A percentile compares a stretch with the other conserved stretches of the same genome.
These are phyloP conservation scores for Notoglanidium macrostoma DNA, from an alignment of 2,797 vertebrate genomes.

Conservation along the genomic window DNA sequence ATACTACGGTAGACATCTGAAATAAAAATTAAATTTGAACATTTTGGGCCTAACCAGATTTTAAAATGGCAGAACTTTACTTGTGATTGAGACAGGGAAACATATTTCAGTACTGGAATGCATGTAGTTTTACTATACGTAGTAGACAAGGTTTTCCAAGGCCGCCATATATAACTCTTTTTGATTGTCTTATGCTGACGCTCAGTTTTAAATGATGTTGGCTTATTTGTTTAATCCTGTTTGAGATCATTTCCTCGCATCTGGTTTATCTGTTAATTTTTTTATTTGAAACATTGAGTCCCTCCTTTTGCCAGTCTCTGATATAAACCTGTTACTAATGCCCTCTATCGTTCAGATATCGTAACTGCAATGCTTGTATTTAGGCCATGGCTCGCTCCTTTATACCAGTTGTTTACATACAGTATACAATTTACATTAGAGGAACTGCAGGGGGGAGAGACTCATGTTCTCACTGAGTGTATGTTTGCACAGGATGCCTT, in stretches of 20 bases:
- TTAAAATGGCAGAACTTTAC: not conserved
- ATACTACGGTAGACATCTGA: not conserved
- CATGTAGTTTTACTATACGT: not conserved
- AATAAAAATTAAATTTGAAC: no score
- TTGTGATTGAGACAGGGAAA: not conserved
- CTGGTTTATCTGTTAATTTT: not conserved
- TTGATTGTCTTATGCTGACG: not conserved
- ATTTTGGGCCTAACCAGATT: not conserved
- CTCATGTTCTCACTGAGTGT: not conserved
- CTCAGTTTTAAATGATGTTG: not conserved
- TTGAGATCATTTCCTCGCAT: not conserved
- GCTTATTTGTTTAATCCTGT: not conserved
- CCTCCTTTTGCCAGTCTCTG: not conserved
- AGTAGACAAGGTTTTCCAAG: not conserved
- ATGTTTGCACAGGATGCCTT: not conserved
- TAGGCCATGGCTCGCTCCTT: constrained; percentile 25
- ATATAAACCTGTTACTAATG: not conserved
- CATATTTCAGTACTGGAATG: not conserved
- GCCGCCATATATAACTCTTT: not conserved
- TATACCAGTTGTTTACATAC: constrained; percentile 13
- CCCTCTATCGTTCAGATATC: not conserved
- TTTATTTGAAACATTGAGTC: constrained; percentile 9
- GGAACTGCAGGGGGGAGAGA: constrained; percentile 22
- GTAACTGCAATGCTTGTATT: constrained; percentile 34
- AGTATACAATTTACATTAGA: constrained; percentile 12